These are phyloP conservation scores for Palythoa caribaeorum DNA, from an alignment of 92 coral and sea anemone genomes.

Conservation along the genomic window DNA sequence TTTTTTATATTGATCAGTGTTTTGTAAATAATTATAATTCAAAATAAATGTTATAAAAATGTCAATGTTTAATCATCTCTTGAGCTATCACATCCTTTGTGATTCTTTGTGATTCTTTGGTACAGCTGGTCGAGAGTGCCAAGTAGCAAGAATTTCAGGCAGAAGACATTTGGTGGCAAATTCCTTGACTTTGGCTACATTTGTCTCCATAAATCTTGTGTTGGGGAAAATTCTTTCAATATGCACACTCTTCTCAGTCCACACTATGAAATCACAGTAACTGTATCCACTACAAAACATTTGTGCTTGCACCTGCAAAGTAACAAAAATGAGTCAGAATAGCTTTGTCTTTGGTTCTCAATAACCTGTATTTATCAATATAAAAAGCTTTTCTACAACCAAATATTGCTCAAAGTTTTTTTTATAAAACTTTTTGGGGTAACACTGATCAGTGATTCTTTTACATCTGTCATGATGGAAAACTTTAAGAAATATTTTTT, in stretches of 20 bases:
- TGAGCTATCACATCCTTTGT: conserved; percentile 23
- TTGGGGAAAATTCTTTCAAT: conserved; percentile 17
- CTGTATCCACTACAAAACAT: conserved; percentile 17
- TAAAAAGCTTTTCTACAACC: conserved; percentile 15
- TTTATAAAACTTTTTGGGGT: conserved; percentile 1
- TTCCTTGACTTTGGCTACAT: conserved; percentile 12
- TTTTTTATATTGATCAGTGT: too few relatives aligned
- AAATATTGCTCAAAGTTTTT: not conserved
- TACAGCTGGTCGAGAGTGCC: conserved; percentile 9
- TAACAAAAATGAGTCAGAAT: conserved; percentile 1
- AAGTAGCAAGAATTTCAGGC: conserved; percentile 18
- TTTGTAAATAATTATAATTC: too few relatives aligned
- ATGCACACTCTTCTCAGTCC: not conserved
- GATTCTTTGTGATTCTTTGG: conserved; percentile 21
- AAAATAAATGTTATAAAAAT: not conserved
- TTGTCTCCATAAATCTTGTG: not conserved
- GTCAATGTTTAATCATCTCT: conserved; percentile 19
- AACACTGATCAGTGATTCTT: not conserved
- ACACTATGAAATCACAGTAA: conserved; percentile 18
- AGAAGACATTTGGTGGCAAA: conserved; percentile 13
- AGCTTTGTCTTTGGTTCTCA: conserved; percentile 20
- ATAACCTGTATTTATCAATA: not conserved
- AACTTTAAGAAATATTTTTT: not conserved
- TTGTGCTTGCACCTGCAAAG: conserved; percentile 20
- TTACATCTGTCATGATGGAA: not conserved